A percentile compares a stretch with the other conserved stretches of the same genome.
Conservation (phyloP, 53 echinoderm and acorn worm species). For the Henricia sp. region DNA sequence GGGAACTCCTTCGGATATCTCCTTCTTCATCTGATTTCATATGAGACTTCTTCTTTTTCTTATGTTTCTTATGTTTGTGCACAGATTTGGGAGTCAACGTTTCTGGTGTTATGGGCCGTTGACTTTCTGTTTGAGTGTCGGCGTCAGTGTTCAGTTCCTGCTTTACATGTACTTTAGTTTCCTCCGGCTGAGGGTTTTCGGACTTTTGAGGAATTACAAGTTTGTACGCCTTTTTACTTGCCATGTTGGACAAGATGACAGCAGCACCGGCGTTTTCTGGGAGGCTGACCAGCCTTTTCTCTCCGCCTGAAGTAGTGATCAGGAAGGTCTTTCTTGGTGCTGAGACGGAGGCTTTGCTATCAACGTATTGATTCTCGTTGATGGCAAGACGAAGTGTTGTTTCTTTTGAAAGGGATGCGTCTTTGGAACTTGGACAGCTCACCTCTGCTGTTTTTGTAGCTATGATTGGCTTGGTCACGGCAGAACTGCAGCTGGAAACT, state of each 20-base stretch:
- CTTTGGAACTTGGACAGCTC: no score
- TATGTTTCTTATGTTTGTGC: background rate
- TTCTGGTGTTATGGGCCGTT: background rate
- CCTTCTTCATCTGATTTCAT: background rate
- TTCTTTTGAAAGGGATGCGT: no score
- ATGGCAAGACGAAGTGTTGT: no score
- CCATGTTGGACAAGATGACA: slow-evolving; percentile 1
- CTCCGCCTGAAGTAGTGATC: slow-evolving; percentile 22
- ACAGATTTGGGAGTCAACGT: background rate
- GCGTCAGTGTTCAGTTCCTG: background rate
- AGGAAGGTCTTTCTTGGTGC: background rate
- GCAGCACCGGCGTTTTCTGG: slow-evolving; percentile 1
- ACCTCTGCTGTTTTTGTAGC: no score
- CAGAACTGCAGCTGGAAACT: background rate
- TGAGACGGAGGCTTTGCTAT: no score
- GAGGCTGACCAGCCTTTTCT: background rate
- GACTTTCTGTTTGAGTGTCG: background rate
- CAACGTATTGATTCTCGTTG: no score
- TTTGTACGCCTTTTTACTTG: background rate
- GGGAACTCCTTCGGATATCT: slow-evolving; percentile 1
- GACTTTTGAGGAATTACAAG: background rate
- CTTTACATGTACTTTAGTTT: background rate
- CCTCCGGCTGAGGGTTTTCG: background rate
- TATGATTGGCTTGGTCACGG: background rate
- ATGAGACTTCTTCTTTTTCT: background rate